Percentiles rank a stretch among this genome's conserved stretches.
phyloP scores from a whole-genome alignment of 2,797 vertebrate species.

The Lophotriccus pileatus region DNA sequence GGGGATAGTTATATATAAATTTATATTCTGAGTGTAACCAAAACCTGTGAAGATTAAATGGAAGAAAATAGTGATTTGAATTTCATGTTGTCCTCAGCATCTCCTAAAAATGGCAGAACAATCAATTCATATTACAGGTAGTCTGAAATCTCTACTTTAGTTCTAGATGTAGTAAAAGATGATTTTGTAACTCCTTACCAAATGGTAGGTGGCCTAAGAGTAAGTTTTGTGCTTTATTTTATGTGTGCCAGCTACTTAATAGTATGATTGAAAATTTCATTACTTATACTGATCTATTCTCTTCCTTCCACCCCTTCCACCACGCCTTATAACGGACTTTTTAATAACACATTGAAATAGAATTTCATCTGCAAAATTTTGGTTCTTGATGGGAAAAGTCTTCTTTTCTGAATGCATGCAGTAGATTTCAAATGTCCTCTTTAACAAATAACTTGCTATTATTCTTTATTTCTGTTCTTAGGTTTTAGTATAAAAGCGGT shows the following conservation, averaged over 20 bases:
- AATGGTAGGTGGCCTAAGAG: not conserved
- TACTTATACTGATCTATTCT: not conserved
- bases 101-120: not conserved
- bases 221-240: not conserved
- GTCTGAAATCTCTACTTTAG: not conserved
- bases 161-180: not conserved
- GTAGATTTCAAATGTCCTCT: not conserved
- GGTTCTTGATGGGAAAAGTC: not conserved
- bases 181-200: not conserved
- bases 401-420: not conserved
- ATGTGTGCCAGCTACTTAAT: not conserved
- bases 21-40: not conserved
- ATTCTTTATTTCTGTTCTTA: slow-evolving; percentile 70
- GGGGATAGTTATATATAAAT: not conserved
- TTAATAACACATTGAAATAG: not conserved
- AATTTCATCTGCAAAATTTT: not conserved
- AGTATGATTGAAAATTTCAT: not conserved
- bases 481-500: slow-evolving; percentile 99
- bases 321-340: not conserved
- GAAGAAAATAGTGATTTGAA: not conserved
- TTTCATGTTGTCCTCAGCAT: fast-evolving
- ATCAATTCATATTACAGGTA: not conserved
- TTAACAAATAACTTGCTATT: slow-evolving; percentile 15
- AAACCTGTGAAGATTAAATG: not conserved
- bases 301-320: not conserved